Percentiles rank a stretch among this genome's conserved stretches.
Conservation (phyloP, 1,140 invertebrate species). For the Drosophila teissieri region DNA sequence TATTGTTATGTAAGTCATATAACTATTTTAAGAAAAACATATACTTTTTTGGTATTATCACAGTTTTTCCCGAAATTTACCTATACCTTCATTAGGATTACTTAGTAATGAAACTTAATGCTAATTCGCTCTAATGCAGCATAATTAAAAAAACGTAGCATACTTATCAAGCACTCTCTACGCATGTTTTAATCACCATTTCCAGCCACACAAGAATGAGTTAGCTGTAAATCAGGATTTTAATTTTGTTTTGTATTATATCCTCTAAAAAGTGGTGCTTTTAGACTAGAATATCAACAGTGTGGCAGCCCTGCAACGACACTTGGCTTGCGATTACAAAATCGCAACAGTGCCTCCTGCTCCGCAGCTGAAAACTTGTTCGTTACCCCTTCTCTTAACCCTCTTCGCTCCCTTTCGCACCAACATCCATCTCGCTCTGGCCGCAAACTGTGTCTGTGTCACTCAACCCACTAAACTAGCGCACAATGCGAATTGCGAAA, state of each 20-base stretch:
- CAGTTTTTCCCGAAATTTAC: too few species aligned
- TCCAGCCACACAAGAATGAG: too few species aligned
- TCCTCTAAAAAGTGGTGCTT: neutral
- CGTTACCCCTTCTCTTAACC: neutral
- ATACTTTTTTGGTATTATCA: too few species aligned
- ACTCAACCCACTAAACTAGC: slow-evolving; percentile 83
- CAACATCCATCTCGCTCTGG: slow-evolving; percentile 46
- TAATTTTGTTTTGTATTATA: neutral
- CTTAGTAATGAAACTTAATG: too few species aligned
- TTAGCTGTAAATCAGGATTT: too few species aligned
- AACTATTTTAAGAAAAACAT: too few species aligned
- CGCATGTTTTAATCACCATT: too few species aligned
- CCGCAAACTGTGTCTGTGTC: slow-evolving; percentile 81
- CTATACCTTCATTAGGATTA: too few species aligned
- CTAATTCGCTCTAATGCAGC: too few species aligned
- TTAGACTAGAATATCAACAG: neutral
- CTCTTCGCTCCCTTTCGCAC: neutral
- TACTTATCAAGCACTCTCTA: too few species aligned
- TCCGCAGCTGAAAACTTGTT: slow-evolving; percentile 48
- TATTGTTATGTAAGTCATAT: too few species aligned
- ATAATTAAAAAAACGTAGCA: too few species aligned
- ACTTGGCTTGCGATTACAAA: slow-evolving; percentile 53
- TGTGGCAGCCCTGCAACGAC: slow-evolving; percentile 44
- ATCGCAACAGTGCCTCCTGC: slow-evolving; percentile 37
- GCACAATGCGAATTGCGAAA: slow-evolving; percentile 59